Evolutionary conservation across 2,113 vertebrate species (phyloP).

Genomic region (Rhinogobius similis): DNA sequence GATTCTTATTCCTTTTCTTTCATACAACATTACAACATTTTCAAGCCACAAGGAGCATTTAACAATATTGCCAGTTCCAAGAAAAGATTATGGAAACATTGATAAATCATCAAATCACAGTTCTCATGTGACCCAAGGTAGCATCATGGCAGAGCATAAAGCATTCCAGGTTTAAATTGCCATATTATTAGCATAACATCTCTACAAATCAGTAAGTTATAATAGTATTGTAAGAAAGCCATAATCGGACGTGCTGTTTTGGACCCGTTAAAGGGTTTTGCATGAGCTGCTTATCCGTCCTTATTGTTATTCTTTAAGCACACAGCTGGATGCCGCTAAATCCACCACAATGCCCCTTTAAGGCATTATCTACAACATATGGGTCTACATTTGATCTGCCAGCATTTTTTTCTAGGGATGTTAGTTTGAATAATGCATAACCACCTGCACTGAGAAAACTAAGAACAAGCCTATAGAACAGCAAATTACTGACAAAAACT

Average conservation of each 20-base stretch:
- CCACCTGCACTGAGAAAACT: background rate
- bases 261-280: conserved; percentile 2
- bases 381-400: background rate
- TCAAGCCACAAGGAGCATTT: background rate
- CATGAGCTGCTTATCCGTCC: background rate
- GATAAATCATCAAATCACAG: background rate
- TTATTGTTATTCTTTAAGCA: conserved; percentile 10
- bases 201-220: background rate
- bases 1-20: background rate
- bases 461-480: no score
- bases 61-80: background rate
- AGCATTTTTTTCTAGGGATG: background rate
- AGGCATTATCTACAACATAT: conserved; percentile 8
- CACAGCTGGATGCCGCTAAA: conserved; percentile 8
- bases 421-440: background rate
- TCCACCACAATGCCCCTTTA: background rate
- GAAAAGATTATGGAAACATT: no score
- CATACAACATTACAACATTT: background rate
- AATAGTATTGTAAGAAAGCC: background rate
- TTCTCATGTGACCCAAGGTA: background rate
- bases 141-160: background rate
- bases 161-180: background rate
- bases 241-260: background rate
- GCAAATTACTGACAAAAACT: background rate
- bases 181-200: background rate